These are phyloP conservation scores for Aphyosemion australe DNA, from an alignment of 2,113 vertebrate species.

Conservation along the genomic window DNA sequence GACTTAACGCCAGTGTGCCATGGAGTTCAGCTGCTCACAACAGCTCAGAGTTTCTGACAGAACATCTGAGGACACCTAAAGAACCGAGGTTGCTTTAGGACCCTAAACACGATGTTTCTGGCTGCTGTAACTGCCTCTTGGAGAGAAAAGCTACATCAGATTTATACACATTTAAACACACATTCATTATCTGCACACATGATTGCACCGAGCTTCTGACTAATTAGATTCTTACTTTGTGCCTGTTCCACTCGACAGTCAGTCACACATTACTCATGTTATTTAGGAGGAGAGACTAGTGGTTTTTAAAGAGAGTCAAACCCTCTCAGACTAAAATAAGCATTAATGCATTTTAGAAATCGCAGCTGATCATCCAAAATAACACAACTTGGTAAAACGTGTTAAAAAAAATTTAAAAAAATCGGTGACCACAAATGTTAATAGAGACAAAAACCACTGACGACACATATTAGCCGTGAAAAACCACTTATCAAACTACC, in stretches of 20 bases:
- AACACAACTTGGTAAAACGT: conserved; percentile 31
- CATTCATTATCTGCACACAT: conserved; percentile 51
- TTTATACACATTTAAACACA: conserved; percentile 18
- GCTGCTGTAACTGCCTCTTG: conserved; percentile 2
- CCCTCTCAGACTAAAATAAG: conserved; percentile 36
- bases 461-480: conserved; percentile 50
- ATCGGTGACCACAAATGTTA: conserved; percentile 42
- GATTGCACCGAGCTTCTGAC: conserved; percentile 26
- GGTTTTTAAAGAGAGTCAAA: conserved; percentile 49
- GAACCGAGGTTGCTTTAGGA: neutral
- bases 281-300: conserved; percentile 42
- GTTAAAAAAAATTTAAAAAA: conserved; percentile 55
- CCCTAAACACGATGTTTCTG: conserved; percentile 6
- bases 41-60: neutral
- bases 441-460: conserved; percentile 37
- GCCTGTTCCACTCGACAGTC: conserved; percentile 48
- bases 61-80: conserved; percentile 2
- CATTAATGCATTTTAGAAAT: conserved; percentile 35
- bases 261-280: conserved; percentile 20
- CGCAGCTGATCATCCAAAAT: conserved; percentile 23
- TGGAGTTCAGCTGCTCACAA: conserved; percentile 22
- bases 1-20: conserved; percentile 6
- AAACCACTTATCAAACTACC: conserved; percentile 39
- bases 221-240: conserved; percentile 37
- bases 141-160: conserved; percentile 18